These are phyloP conservation scores for Phyllotreta striolata DNA, from an alignment of 2,888 invertebrate genomes.

Conservation along the genomic window DNA sequence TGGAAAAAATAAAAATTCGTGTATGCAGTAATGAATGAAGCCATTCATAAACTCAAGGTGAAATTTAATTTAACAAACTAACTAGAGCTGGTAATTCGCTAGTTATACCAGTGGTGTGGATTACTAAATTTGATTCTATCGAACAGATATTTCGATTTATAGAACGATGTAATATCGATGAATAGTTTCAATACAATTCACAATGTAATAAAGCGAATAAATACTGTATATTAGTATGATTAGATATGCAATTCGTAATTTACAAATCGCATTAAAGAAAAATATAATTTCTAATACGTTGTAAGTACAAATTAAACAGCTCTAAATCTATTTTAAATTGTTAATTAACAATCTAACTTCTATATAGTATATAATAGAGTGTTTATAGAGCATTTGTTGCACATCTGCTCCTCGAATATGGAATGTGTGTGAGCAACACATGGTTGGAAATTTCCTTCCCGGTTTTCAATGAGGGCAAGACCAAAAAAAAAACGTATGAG, in stretches of 20 bases:
- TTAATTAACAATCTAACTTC: not conserved
- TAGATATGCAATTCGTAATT: no score
- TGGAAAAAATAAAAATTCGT: not conserved
- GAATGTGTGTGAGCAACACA: slow-evolving; percentile 19
- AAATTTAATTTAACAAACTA: slow-evolving; percentile 17
- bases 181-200: no score
- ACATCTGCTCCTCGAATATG: slow-evolving; percentile 4
- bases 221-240: no score
- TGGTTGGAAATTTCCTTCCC: slow-evolving; percentile 25
- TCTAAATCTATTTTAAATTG: slow-evolving; percentile 7
- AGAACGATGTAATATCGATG: no score
- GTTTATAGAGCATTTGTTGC: slow-evolving; percentile 3
- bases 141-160: no score
- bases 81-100: slow-evolving; percentile 20
- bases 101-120: slow-evolving; percentile 1
- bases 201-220: no score
- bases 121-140: slow-evolving; percentile 2
- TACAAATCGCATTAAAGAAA: no score
- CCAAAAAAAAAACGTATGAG: slow-evolving; percentile 24
- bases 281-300: no score
- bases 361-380: not conserved
- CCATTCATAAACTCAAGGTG: slow-evolving; percentile 26
- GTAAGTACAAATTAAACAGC: no score
- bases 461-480: slow-evolving; percentile 3
- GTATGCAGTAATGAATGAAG: slow-evolving; percentile 15